Evolutionary conservation across 2,113 vertebrate genomes (phyloP).

Genomic region (Fulica atra): DNA sequence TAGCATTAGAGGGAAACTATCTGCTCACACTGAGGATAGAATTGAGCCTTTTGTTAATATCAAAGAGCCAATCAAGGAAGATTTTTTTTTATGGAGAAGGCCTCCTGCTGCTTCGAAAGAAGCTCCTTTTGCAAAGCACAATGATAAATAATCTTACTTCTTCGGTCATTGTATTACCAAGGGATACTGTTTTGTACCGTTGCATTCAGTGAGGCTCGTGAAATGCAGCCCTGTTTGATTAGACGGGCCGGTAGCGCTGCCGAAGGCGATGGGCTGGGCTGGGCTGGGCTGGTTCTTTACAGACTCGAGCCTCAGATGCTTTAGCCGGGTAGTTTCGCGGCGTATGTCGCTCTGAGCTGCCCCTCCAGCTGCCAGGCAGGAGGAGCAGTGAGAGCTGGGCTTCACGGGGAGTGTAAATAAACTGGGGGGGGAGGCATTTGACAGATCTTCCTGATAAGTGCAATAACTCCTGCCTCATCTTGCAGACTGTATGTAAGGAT

Average conservation of each 20-base stretch:
- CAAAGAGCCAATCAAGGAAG: conserved; percentile 33
- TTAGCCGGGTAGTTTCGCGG: background rate
- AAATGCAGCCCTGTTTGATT: background rate
- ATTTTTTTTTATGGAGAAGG: background rate
- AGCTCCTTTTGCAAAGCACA: conserved; percentile 4
- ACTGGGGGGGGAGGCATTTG: background rate
- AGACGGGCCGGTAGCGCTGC: background rate
- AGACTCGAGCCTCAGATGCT: background rate
- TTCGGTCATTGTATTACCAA: background rate
- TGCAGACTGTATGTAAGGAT: background rate
- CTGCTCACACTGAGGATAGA: background rate
- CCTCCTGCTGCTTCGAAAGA: conserved; percentile 33
- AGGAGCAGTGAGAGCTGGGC: background rate
- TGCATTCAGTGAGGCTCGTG: background rate
- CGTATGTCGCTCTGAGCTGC: fast-evolving
- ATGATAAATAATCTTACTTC: conserved; percentile 21
- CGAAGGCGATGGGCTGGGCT: background rate
- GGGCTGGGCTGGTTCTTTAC: background rate
- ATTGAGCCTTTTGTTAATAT: conserved; percentile 33
- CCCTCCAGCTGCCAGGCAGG: background rate
- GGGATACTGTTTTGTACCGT: background rate
- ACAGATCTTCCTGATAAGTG: background rate
- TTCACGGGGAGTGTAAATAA: background rate
- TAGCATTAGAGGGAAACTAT: background rate
- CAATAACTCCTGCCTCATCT: background rate